Evolutionary conservation across 1,140 invertebrate species (phyloP), one percentile per base, ranked within the genome.

Genomic region (Gonioctena quinquepunctata): DNA sequence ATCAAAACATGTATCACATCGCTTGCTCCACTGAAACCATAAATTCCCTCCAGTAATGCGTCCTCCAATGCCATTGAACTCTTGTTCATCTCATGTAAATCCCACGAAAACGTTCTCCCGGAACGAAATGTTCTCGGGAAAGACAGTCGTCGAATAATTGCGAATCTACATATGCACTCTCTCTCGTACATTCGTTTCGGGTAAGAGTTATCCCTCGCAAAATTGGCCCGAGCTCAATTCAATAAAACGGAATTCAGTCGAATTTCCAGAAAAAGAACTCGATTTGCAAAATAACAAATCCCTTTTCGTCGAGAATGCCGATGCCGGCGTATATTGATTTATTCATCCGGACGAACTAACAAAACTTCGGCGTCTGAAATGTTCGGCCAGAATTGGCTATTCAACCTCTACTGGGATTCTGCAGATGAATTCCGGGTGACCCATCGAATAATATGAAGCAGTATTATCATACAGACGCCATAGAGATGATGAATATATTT

Each of bases 231-330:
- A 52, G 22, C 48, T 66, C 61, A 18, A 65, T 61, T 62, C 61
- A 70, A 65, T 59, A 66, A 70, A 70, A 66, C 57, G 68, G 42
- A 70, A 59, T 65, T 62, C 59, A 33, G 13, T 50, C 48, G 50
- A 64, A 25, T 57, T 64, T 49, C 16, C 18, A 63, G 61, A 61
- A 27, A 70, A 70, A 70, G 56, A 54, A 66, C 49, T 59, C 62
- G 50, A 65, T 70, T 70, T 70, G 52, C 60, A 57, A 64, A 70
- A 70, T 70, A 70, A 70, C 68, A 66, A 64, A 70, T 70, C 61
- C 54, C 23, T 54, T 66, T 49, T 60, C 62, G 57, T 25, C 50
- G 23, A 23, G 21, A 25, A 13, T 26, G 23, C 0, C 56, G 33
- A 61, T 54, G 27, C 49, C 57, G 59, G 27, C 26, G 57, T 70